These are phyloP conservation scores for Microtus richardsoni DNA, from an alignment of 2,113 vertebrate species.

Conservation along the genomic window DNA sequence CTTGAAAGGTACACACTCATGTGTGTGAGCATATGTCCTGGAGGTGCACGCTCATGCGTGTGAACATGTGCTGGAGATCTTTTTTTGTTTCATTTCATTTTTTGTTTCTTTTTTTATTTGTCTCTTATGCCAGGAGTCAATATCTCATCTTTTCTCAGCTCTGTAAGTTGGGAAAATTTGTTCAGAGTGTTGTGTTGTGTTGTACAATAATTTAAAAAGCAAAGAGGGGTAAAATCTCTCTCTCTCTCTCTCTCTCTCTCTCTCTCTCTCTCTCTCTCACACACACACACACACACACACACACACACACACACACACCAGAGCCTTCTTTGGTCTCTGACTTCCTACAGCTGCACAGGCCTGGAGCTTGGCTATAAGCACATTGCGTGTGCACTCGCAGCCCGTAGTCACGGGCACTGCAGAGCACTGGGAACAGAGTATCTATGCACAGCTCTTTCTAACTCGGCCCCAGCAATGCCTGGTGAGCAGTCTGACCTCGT, in stretches of 20 bases:
- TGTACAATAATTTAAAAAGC: slow-evolving; percentile 56
- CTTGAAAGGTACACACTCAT: too few relatives aligned
- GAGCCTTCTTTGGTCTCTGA: not conserved
- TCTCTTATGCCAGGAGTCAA: slow-evolving; percentile 91
- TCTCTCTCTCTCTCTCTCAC: not conserved
- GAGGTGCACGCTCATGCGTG: not conserved
- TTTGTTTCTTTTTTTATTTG: slow-evolving; percentile 85
- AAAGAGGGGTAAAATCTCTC: not conserved
- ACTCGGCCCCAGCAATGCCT: fast-evolving
- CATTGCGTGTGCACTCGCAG: fast-evolving
- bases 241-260: not conserved
- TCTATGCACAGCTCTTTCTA: not conserved
- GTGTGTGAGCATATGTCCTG: too few relatives aligned
- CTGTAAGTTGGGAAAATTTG: slow-evolving; percentile 87
- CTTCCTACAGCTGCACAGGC: too few relatives aligned
- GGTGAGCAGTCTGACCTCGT: not conserved
- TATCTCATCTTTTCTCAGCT: slow-evolving; percentile 87
- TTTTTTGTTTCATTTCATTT: slow-evolving; percentile 86
- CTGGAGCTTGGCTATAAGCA: not conserved
- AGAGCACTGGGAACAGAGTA: fast-evolving
- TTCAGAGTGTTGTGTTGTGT: slow-evolving; percentile 79
- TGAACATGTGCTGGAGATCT: slow-evolving; percentile 83
- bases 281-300: not conserved
- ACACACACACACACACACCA: not conserved
- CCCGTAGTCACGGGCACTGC: fast-evolving